Base-by-base conservation (phyloP, 2,797 vertebrate species). In the Tragopan temminckii region DNA sequence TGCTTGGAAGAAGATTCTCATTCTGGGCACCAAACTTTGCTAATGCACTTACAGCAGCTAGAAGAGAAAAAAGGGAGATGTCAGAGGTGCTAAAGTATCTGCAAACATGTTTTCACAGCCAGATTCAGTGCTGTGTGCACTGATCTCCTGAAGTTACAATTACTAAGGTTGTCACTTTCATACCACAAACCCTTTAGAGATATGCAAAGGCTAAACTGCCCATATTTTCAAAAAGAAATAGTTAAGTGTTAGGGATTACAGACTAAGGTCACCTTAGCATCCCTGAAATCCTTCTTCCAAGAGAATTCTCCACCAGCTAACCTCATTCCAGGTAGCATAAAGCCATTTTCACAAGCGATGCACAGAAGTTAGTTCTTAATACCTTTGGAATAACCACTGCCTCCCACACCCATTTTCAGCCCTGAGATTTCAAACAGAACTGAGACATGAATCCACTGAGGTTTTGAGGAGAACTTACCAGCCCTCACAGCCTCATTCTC, bases 21-120 rank as follows among this genome's bases (percentile, higher is more conserved):
- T 99, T 99, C 97, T 99, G 99, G 81, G 99, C 99, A 81, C 99
- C 99, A 97, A 99, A 99, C 94, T 99, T 99, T 6, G 99, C 99
- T 96, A 99, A 91, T 6, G 99, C 99, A 18, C 99, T 99, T 72
- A 99, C 99, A 3, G 99, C 99, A 70, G 99, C 99, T 99, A 67
- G 21, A 91, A 80, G 23, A 55, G 71, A 64, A 68, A 67, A 25
- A 50, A 15, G 68, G 70, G 53, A 91, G 52, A 72, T 5, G 27
- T 88, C 58, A 90, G 45, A 78, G 64, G 27, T 10, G 31, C 31
- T 14, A 35, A 2, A 11, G 4, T 11, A 15, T 2, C 27, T 0
- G 1, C 24, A 66, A 6, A 42, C 40, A 11, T 5, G 1, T 33
- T 5, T 63, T 27, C 38, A 57, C 1, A n/a, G 23, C 5, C 55